Conservation (phyloP, 2,888 invertebrate genomes). For the Drosophila multiciliata region DNA sequence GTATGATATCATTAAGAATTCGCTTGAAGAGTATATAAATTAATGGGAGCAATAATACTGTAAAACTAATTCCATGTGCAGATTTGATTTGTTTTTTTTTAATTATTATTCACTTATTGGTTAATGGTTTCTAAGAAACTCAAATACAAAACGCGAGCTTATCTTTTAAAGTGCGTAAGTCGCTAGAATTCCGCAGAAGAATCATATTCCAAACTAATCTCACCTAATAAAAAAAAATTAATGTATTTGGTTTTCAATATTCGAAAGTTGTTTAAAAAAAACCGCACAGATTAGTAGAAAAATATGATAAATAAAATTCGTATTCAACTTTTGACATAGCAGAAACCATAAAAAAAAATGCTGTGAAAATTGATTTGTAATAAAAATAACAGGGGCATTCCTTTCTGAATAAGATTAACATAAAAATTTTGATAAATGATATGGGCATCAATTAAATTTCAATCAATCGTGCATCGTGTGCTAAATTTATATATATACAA, state of each 20-base stretch:
- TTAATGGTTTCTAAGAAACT: too few relatives aligned
- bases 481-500: neutral
- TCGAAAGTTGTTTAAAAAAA: neutral
- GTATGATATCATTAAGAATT: constrained; percentile 27
- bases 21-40: neutral
- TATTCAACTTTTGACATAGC: neutral
- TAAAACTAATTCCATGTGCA: too few relatives aligned
- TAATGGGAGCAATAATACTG: too few relatives aligned
- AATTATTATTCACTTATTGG: too few relatives aligned
- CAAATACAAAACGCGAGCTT: too few relatives aligned
- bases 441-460: neutral
- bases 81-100: too few relatives aligned
- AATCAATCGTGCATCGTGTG: neutral
- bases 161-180: too few relatives aligned
- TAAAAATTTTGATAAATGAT: neutral
- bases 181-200: too few relatives aligned
- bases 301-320: neutral
- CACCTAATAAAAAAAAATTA: too few relatives aligned
- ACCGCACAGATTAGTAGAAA: neutral
- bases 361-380: neutral
- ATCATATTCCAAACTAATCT: too few relatives aligned
- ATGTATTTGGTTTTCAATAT: too few relatives aligned
- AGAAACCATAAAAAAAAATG: neutral
- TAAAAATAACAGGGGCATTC: neutral
- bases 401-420: neutral